Percentiles rank a stretch among this genome's conserved stretches.
Conservation (phyloP, 2,113 vertebrate genomes). For the Edolisoma coerulescens region DNA sequence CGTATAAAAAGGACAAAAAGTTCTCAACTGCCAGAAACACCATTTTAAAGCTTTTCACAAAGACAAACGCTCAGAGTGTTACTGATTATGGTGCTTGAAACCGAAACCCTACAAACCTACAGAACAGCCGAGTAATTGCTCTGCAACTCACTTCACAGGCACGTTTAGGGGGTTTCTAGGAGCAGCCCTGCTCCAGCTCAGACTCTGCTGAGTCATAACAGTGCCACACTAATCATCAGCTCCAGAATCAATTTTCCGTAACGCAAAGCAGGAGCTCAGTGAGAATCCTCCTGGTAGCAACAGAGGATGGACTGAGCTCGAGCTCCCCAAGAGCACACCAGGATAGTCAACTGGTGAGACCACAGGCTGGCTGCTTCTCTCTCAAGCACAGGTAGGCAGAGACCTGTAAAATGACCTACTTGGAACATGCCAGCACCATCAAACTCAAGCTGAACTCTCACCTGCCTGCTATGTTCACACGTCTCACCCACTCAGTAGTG, state of each 20-base stretch:
- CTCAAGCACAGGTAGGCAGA: background rate
- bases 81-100: background rate
- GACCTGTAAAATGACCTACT: background rate
- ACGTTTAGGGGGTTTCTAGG: background rate
- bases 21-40: background rate
- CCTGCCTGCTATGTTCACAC: background rate
- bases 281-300: background rate
- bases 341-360: background rate
- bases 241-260: slow-evolving; percentile 5
- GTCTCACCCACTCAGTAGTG: background rate
- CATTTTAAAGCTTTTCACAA: background rate
- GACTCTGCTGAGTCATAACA: slow-evolving; percentile 39
- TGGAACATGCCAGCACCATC: background rate
- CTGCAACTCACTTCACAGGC: background rate
- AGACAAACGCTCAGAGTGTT: background rate
- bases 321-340: background rate
- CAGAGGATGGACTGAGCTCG: background rate
- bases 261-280: background rate
- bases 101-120: background rate
- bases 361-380: background rate
- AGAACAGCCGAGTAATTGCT: background rate
- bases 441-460: background rate
- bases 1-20: background rate
- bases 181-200: background rate
- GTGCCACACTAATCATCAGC: background rate